Base-by-base conservation (phyloP, 2,113 vertebrate species). In the Salvelinus sp. region DNA sequence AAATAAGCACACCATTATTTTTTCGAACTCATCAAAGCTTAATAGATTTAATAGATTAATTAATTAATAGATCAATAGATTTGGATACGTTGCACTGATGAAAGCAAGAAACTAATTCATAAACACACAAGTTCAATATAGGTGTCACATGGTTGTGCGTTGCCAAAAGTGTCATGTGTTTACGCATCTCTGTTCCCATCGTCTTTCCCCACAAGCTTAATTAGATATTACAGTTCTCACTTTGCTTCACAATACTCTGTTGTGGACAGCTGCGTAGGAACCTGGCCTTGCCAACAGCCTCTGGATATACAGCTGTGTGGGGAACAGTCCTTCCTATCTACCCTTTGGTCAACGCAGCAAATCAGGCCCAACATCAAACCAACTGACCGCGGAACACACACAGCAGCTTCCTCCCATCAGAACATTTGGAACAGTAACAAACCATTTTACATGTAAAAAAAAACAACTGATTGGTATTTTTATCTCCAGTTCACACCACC, bases 271-370 rank as follows among this genome's bases (percentile, higher is more conserved):
- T 76, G 80, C 20, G 81, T 88, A 85, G 84, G 84, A 83, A 85
- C 60, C 72, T 83, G 79, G 81, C 75, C 76, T 44, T 73, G 82
- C 80, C 79, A 87, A 88, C 85, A 83, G 87, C 90, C 92, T 76
- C 77, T 84, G 90, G 90, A 91, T 83, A 90, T 84, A 80, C 90
- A 91, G 91, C 90, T 91, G 92, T 79, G 79, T 3, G 70, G 78
- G 66, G 27, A 83, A 87, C 80, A 82, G 73, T 77, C 74, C 79
- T 75, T 77, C 44, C 74, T 75, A 79, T 91, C 85, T 85, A 80
- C 82, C 74, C 81, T 77, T 12, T 6, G 74, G 76, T 48, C 83
- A 81, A 84, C 80, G 84, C 76, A 23, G 74, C 74, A 77, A 82
- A 87, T 84, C 77, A 72, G 77, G 38, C 54, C 73, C 78, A 62